phyloP scores from a whole-genome alignment of 53 echinoderm and acorn worm species.

The Temnopleurus reevesii region DNA sequence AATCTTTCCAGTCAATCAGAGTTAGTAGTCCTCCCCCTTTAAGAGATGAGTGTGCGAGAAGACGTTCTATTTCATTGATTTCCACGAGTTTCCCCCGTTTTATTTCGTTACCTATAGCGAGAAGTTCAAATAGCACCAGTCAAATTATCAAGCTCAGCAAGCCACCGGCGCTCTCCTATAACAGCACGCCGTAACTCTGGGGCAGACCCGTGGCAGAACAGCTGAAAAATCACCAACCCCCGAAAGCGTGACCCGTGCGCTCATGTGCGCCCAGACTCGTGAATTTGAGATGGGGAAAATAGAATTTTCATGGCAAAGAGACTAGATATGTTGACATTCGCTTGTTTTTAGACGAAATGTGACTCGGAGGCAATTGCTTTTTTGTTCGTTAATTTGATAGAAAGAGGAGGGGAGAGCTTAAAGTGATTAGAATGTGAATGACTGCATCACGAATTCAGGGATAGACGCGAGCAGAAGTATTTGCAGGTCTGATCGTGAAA shows the following conservation, averaged over 20 bases:
- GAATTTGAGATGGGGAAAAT: neutral
- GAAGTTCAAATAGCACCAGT: slow-evolving; percentile 28
- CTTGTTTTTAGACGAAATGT: neutral
- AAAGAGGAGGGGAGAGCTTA: neutral
- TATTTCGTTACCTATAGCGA: slow-evolving; percentile 14
- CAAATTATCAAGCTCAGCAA: slow-evolving; percentile 9
- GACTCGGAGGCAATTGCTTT: neutral
- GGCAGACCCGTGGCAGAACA: slow-evolving; percentile 17
- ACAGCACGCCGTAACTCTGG: slow-evolving; percentile 41
- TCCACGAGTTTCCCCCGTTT: neutral
- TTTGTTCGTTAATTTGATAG: neutral
- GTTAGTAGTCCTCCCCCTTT: neutral
- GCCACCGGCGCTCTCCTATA: slow-evolving; percentile 40
- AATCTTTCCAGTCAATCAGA: no score
- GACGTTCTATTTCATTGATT: slow-evolving; percentile 22
- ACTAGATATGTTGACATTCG: slow-evolving; percentile 9
- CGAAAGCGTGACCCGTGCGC: neutral
- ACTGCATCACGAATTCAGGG: neutral
- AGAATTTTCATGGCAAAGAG: neutral
- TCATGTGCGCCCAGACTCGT: neutral
- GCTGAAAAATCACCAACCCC: slow-evolving; percentile 40
- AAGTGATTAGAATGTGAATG: neutral
- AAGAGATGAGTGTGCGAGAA: neutral
- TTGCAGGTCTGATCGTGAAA: no score
- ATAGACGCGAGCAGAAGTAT: no score